Evolutionary conservation across 2,797 vertebrate species (phyloP).

Genomic region (Tokudaia muenninki): DNA sequence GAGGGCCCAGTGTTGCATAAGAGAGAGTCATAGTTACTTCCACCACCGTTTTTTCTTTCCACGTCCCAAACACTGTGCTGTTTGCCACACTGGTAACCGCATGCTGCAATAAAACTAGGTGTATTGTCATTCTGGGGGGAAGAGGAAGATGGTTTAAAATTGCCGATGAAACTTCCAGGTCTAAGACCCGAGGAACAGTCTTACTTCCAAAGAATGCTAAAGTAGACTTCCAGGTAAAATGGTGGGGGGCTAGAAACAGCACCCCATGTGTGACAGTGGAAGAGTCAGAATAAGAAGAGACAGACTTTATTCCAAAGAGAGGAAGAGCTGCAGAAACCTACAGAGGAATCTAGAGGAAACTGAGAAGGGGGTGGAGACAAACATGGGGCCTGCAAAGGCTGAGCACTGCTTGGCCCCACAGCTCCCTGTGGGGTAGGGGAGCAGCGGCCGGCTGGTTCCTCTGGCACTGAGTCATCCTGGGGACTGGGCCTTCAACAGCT

Average conservation of each 20-base stretch:
- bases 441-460: background rate
- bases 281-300: background rate
- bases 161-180: background rate
- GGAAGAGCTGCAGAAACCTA: background rate
- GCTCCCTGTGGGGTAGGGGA: background rate
- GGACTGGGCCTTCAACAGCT: background rate
- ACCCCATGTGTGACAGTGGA: no score
- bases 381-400: background rate
- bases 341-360: background rate
- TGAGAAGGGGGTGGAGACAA: background rate
- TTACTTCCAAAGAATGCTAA: background rate
- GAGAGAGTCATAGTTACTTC: background rate
- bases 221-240: background rate
- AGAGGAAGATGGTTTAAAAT: slow-evolving; percentile 1
- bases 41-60: background rate
- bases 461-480: background rate
- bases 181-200: background rate
- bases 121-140: background rate
- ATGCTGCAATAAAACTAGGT: background rate
- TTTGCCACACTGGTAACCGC: background rate
- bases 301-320: background rate
- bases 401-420: background rate
- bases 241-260: background rate
- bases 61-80: background rate
- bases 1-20: background rate